Percentiles rank a stretch among this genome's conserved stretches.
phyloP scores from a whole-genome alignment of 2,797 vertebrate species.

The Buceros bicornis region DNA sequence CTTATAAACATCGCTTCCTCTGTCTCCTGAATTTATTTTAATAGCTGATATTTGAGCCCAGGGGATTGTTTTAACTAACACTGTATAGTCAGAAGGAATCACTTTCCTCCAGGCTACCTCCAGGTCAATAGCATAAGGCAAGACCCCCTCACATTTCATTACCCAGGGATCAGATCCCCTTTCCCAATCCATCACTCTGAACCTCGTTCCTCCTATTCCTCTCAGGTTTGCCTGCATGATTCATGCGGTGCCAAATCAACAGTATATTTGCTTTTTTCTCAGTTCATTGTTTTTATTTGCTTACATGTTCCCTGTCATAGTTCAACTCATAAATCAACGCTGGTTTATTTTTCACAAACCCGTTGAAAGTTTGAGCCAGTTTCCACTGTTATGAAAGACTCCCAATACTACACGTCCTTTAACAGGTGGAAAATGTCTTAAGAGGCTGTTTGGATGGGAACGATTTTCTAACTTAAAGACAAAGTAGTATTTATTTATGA shows the following conservation, averaged over 20 bases:
- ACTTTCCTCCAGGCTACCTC: constrained; percentile 74
- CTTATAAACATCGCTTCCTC: constrained; percentile 80
- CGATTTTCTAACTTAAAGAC: constrained; percentile 64
- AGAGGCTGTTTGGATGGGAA: constrained; percentile 63
- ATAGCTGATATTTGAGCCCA: constrained; percentile 81
- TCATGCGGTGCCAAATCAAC: constrained; percentile 67
- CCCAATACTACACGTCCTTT: constrained; percentile 45
- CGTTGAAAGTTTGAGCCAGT: constrained; percentile 65
- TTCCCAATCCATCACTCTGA: constrained; percentile 65
- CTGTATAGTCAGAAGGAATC: constrained; percentile 78
- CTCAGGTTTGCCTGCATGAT: constrained; percentile 54
- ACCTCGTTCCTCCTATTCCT: constrained; percentile 42
- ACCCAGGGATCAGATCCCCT: constrained; percentile 60
- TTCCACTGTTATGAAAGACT: constrained; percentile 74
- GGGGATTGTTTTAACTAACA: constrained; percentile 83
- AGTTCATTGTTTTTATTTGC: constrained; percentile 77
- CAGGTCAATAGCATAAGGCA: constrained; percentile 76
- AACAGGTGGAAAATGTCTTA: constrained; percentile 75
- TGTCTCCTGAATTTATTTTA: constrained; percentile 84
- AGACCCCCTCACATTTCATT: constrained; percentile 78
- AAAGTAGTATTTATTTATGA: constrained; percentile 71
- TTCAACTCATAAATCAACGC: constrained; percentile 70
- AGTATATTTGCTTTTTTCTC: constrained; percentile 66
- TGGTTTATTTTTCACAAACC: constrained; percentile 75
- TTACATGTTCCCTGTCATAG: constrained; percentile 72